phyloP scores from a whole-genome alignment of 2,113 vertebrate species.

The Pan paniscus region DNA sequence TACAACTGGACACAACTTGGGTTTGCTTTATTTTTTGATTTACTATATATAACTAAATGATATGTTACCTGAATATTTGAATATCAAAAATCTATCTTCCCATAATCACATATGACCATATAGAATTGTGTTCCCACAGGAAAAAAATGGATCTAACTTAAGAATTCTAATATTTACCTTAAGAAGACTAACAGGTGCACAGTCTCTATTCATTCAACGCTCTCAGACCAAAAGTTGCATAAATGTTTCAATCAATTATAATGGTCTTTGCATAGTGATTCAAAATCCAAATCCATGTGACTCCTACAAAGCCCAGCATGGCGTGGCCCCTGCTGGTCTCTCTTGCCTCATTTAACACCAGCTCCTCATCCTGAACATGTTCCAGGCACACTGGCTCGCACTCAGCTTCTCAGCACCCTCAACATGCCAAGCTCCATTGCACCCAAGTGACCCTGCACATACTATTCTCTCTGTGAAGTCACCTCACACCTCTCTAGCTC shows the following conservation, averaged over 20 bases:
- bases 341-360: not conserved
- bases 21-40: slow-evolving; percentile 10
- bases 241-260: not conserved
- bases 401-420: not conserved
- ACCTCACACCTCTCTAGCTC: not conserved
- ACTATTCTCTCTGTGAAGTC: not conserved
- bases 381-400: not conserved
- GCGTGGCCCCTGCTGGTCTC: not conserved
- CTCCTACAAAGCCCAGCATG: not conserved
- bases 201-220: not conserved
- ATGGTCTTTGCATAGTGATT: not conserved
- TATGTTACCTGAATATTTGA: not conserved
- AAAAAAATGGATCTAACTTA: not conserved
- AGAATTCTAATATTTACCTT: slow-evolving; percentile 11
- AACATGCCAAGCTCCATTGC: not conserved
- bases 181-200: not conserved
- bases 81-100: not conserved
- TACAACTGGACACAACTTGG: not conserved
- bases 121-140: not conserved
- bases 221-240: not conserved
- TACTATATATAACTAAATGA: not conserved
- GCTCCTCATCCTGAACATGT: too few species aligned
- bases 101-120: not conserved
- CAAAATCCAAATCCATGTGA: not conserved
- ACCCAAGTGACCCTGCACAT: not conserved